Percentiles rank a stretch among this genome's conserved stretches.
Conservation (phyloP, 2,797 vertebrate genomes). For the Salmo trutta region DNA sequence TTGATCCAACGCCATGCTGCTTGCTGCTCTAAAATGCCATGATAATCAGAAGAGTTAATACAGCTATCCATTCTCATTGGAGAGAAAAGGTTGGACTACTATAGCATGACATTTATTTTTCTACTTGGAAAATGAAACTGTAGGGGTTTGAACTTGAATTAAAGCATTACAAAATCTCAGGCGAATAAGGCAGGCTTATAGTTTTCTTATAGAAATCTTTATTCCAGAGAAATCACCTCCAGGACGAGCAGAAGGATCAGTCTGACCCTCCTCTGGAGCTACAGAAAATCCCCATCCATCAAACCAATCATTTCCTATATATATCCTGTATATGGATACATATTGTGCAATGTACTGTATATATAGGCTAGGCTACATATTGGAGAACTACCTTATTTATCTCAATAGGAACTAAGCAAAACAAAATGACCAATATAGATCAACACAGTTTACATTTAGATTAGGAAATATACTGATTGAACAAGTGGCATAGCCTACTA, state of each 20-base stretch:
- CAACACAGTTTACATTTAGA: neutral
- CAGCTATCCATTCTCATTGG: constrained; percentile 63
- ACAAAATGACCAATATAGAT: neutral
- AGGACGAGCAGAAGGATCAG: neutral
- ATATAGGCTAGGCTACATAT: neutral
- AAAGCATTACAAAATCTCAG: constrained; percentile 25
- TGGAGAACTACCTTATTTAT: neutral
- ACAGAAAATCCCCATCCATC: neutral
- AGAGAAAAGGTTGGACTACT: constrained; percentile 59
- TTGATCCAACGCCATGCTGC: constrained; percentile 56
- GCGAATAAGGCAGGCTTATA: constrained; percentile 20
- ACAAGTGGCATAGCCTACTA: neutral
- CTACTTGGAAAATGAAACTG: constrained; percentile 37
- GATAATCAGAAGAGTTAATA: constrained; percentile 72
- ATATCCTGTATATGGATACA: too few species aligned
- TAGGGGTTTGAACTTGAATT: constrained; percentile 32
- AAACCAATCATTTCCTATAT: neutral
- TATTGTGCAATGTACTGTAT: neutral
- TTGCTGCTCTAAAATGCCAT: constrained; percentile 63
- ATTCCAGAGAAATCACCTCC: constrained; percentile 30
- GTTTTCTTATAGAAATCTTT: constrained; percentile 34
- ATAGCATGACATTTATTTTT: constrained; percentile 58
- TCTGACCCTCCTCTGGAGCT: neutral
- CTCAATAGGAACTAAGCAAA: too few species aligned
- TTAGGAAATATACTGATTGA: neutral